phyloP scores from a whole-genome alignment of 2,888 invertebrate genomes.

The Campoletis raptor region DNA sequence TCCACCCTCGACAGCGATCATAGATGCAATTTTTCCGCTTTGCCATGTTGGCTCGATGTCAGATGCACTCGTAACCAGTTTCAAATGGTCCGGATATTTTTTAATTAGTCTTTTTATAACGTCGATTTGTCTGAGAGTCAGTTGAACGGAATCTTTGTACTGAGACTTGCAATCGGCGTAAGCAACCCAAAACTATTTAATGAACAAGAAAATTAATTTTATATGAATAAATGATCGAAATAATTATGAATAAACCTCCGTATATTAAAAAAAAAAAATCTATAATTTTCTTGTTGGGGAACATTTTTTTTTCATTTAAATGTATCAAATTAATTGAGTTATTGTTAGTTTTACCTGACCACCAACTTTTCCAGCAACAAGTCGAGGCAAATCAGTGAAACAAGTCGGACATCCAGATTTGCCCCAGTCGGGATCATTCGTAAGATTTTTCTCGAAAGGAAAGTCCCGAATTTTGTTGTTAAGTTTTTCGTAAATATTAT shows the following conservation, averaged over 20 bases:
- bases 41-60: slow-evolving; percentile 79
- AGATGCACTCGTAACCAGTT: slow-evolving; percentile 82
- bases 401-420: slow-evolving; percentile 78
- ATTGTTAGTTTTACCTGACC: slow-evolving; percentile 84
- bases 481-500: slow-evolving; percentile 82
- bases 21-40: slow-evolving; percentile 86
- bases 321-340: background rate
- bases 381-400: slow-evolving; percentile 86
- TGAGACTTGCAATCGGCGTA: slow-evolving; percentile 86
- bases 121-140: slow-evolving; percentile 88
- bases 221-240: background rate
- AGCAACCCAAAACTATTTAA: slow-evolving; percentile 87
- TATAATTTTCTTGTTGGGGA: background rate
- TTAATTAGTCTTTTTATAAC: slow-evolving; percentile 86
- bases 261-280: too few species aligned
- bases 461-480: slow-evolving; percentile 84
- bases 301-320: background rate
- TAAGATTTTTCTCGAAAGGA: slow-evolving; percentile 83
- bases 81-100: slow-evolving; percentile 83
- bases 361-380: slow-evolving; percentile 86
- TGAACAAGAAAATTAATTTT: background rate
- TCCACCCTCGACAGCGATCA: slow-evolving; percentile 88
- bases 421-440: slow-evolving; percentile 84
- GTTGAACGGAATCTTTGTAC: slow-evolving; percentile 86
- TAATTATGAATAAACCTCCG: background rate